phyloP scores from a whole-genome alignment of 2,797 vertebrate species.

The Sarcoramphus papa region DNA sequence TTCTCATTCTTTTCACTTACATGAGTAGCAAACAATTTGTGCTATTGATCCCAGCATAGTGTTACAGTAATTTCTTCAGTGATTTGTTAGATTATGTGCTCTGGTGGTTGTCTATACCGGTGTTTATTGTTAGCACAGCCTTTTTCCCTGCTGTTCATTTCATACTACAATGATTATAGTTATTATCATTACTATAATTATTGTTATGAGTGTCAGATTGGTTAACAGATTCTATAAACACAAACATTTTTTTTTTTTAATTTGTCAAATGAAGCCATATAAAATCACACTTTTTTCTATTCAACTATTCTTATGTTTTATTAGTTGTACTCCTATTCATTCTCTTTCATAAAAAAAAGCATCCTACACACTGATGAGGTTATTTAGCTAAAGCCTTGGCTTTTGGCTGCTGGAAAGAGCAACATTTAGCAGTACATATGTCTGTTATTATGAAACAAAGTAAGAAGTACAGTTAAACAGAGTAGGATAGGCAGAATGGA shows the following conservation, averaged over 20 bases:
- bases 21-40: background rate
- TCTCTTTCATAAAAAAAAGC: background rate
- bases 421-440: background rate
- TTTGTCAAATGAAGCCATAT: background rate
- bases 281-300: background rate
- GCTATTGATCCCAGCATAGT: slow-evolving; percentile 13
- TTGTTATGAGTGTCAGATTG: background rate
- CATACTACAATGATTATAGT: slow-evolving; percentile 16
- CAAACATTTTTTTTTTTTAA: background rate
- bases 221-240: slow-evolving; percentile 32
- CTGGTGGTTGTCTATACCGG: background rate
- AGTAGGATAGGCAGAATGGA: background rate
- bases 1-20: background rate
- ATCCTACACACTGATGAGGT: background rate
- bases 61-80: background rate
- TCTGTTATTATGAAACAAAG: background rate
- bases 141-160: slow-evolving; percentile 12
- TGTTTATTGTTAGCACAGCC: slow-evolving; percentile 5
- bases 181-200: slow-evolving; percentile 41
- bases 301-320: background rate
- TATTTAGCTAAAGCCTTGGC: background rate
- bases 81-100: background rate
- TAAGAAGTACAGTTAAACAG: background rate
- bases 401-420: background rate
- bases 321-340: background rate